Conservation (phyloP, 2,113 vertebrate genomes). For the Myrmecophaga tridactyla region DNA sequence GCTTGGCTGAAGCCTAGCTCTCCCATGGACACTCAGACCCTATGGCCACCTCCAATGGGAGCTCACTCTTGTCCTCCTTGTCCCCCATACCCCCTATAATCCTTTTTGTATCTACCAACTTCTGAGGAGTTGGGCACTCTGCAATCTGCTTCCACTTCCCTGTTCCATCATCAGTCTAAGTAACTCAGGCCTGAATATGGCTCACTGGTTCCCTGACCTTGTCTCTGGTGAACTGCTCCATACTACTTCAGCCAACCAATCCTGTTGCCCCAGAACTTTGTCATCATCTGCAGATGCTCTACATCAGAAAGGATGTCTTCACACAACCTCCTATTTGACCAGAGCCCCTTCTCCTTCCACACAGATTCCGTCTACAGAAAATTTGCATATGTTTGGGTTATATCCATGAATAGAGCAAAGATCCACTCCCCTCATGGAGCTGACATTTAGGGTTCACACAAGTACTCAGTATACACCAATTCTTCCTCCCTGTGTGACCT, state of each 20-base stretch:
- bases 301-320: background rate
- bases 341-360: background rate
- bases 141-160: too few species aligned
- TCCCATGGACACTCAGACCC: too few species aligned
- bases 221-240: too few species aligned
- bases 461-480: rapidly evolving
- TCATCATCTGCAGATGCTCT: background rate
- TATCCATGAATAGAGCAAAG: too few species aligned
- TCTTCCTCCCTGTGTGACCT: background rate
- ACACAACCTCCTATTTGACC: background rate
- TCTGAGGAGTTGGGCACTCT: rapidly evolving
- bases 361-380: rapidly evolving
- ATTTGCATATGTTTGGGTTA: rapidly evolving
- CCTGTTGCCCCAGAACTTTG: background rate
- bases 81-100: background rate
- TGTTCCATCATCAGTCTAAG: too few species aligned
- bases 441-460: background rate
- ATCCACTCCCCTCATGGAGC: rapidly evolving
- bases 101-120: rapidly evolving
- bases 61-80: background rate
- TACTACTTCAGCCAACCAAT: background rate
- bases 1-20: background rate
- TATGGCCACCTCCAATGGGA: background rate
- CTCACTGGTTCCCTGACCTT: background rate
- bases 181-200: background rate